A percentile compares a stretch with the other conserved stretches of the same genome.
Evolutionary conservation across 1,140 invertebrate species (phyloP).

Genomic region (Trachymyrmex cornetzi): DNA sequence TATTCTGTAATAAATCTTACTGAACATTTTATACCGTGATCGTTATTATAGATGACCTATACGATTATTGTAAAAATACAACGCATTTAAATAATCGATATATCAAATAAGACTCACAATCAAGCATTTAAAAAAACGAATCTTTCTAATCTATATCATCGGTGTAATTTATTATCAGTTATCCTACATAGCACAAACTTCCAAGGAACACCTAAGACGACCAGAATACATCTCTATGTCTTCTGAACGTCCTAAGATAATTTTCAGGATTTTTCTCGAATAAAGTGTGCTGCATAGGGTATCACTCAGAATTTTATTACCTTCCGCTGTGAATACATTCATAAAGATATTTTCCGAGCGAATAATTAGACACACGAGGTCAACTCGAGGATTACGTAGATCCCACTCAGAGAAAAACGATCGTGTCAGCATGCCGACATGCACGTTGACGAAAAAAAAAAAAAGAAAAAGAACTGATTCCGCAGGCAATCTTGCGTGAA

Average conservation of each 20-base stretch:
- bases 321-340: neutral
- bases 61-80: constrained; percentile 11
- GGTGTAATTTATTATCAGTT: neutral
- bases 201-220: too few relatives aligned
- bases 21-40: neutral
- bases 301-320: neutral
- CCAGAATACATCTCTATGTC: too few relatives aligned
- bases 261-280: too few relatives aligned
- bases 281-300: too few relatives aligned
- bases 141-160: neutral
- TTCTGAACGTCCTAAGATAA: too few relatives aligned
- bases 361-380: constrained; percentile 37
- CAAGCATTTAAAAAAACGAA: neutral
- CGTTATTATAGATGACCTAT: neutral
- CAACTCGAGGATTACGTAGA: constrained; percentile 33
- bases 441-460: constrained; percentile 45
- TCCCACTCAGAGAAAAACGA: constrained; percentile 34
- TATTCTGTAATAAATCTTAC: neutral
- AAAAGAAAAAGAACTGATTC: constrained; percentile 23
- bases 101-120: neutral
- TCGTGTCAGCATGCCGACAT: constrained; percentile 66
- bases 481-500: constrained; percentile 21
- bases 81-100: neutral
- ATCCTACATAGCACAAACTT: too few relatives aligned
- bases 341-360: constrained; percentile 19